A percentile compares a stretch with the other conserved stretches of the same genome.
These are phyloP conservation scores for Zygogramma bicolorata DNA, from an alignment of 2,888 invertebrate species.

Conservation along the genomic window DNA sequence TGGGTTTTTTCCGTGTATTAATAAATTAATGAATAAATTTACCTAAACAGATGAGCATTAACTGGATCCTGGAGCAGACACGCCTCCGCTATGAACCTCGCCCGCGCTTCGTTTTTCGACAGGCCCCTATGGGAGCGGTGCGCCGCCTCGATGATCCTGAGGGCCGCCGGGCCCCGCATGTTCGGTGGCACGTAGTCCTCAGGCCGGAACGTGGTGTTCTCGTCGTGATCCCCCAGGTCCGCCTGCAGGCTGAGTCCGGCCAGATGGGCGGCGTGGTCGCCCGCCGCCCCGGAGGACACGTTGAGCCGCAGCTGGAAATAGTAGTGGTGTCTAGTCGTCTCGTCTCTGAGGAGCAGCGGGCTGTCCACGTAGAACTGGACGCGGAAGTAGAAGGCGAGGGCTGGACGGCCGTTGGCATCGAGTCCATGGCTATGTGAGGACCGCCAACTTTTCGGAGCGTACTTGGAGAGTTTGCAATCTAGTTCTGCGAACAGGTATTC, in stretches of 20 bases:
- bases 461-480: slow-evolving; percentile 95
- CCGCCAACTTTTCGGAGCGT: slow-evolving; percentile 96
- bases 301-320: slow-evolving; percentile 95
- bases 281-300: slow-evolving; percentile 76
- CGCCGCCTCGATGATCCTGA: slow-evolving; percentile 77
- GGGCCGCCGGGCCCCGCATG: slow-evolving; percentile 70
- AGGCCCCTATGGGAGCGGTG: slow-evolving; percentile 86
- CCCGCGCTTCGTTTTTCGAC: slow-evolving; percentile 84
- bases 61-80: slow-evolving; percentile 85
- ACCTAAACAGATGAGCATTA: slow-evolving; percentile 86
- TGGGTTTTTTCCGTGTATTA: too few species aligned
- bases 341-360: slow-evolving; percentile 90
- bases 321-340: slow-evolving; percentile 92
- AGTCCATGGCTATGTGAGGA: slow-evolving; percentile 92
- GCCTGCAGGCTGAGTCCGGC: slow-evolving; percentile 89
- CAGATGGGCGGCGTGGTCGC: slow-evolving; percentile 80
- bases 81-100: slow-evolving; percentile 90
- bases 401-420: slow-evolving; percentile 90
- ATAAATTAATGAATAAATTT: too few species aligned
- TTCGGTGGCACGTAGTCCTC: slow-evolving; percentile 86
- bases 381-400: slow-evolving; percentile 89
- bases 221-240: slow-evolving; percentile 86
- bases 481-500: slow-evolving; percentile 96
- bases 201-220: slow-evolving; percentile 76
- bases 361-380: slow-evolving; percentile 96